Base-by-base conservation (phyloP, 2,113 vertebrate species). In the Cisticola juncidis region DNA sequence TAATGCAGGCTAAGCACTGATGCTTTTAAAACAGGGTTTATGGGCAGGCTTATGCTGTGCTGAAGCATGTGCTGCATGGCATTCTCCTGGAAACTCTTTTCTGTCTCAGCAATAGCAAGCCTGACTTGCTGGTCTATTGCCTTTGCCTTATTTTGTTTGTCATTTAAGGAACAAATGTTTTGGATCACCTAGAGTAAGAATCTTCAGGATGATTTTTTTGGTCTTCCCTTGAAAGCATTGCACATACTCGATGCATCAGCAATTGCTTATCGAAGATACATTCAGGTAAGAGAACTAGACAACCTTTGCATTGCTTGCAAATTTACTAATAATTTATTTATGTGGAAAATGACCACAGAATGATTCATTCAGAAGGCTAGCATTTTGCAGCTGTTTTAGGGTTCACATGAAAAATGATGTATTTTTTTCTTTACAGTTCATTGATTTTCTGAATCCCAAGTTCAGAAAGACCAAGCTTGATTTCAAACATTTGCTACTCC, bases 1-100 rank as follows among this genome's bases (percentile, higher is more conserved):
- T 1, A 38, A 33, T 1, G 29, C 0, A 0, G 11, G 40, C 47
- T 84, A 70, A 86, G 48, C 3, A 3, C 18, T 45, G 50, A 50
- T 42, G 73, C 36, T 81, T 81, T 89, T 61, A 80, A 82, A 94
- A 57, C 23, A 36, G 50, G 54, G 60, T 51, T 95, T 90, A 92
- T 26, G 64, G 54, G n/a, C 50, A 94, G 77, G 33, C 12, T 85
- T 70, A 79, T 20, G 62, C 53, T 87, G 40, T 28, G 48, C 65
- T 72, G 48, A 74, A 57, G 36, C 36, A 25, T 8, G n/a, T 47
- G 45, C 66, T 74, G 82, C 74, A 38, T 20, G 19, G 45, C 48
- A 47, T 53, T 73, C 66, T 87, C 78, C 10, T 62, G 53, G 62
- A 87, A 90, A 92, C 6, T 36, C 57, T 50, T 33, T 79, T 56